These are phyloP conservation scores for Haliclona indistincta DNA, from an alignment of 37 sponge, comb jelly and placozoan genomes.

Conservation along the genomic window DNA sequence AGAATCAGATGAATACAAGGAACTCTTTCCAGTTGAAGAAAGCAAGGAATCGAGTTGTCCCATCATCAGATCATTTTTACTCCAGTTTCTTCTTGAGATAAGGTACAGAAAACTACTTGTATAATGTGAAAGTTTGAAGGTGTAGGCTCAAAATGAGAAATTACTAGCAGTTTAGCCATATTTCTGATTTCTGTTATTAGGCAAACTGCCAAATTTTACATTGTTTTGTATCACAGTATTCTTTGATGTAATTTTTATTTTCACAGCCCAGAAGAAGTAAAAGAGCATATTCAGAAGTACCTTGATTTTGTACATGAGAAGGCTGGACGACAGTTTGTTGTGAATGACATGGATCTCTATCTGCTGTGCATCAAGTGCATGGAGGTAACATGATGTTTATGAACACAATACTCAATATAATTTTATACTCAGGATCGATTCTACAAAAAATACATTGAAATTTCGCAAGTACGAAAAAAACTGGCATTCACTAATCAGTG, in stretches of 20 bases:
- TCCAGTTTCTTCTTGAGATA: not conserved
- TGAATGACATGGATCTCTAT: not conserved
- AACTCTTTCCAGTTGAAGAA: slow-evolving; percentile 8
- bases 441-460: not conserved
- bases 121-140: not conserved
- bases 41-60: not conserved
- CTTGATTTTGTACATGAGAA: not conserved
- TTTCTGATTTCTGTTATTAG: not conserved
- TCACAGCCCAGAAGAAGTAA: not conserved
- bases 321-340: not conserved
- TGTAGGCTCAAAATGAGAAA: not conserved
- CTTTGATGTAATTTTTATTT: not conserved
- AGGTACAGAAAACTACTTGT: not conserved
- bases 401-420: not conserved
- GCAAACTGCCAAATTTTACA: not conserved
- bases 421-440: slow-evolving; percentile 3
- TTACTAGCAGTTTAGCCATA: not conserved
- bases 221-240: not conserved
- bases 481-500: not conserved
- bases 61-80: not conserved
- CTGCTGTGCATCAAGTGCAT: not conserved
- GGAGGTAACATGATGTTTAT: slow-evolving; percentile 1
- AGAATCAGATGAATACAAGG: not conserved
- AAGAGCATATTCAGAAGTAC: not conserved
- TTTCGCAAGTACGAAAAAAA: not conserved